Evolutionary conservation across 2,888 invertebrate species (phyloP), one percentile per base, ranked within the genome.

Genomic region (Amphimallon solstitiale): DNA sequence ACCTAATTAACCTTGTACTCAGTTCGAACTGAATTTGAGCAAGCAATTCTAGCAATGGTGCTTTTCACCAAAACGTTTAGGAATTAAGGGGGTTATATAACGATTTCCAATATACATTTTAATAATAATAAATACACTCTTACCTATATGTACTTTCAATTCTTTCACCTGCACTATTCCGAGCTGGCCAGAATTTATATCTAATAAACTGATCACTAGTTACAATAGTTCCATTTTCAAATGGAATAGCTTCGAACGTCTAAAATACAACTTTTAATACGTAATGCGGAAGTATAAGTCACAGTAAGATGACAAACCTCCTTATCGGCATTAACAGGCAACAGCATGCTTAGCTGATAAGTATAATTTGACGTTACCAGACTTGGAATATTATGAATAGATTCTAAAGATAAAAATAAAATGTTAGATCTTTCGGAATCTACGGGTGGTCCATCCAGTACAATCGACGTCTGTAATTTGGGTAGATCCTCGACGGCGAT

Each of bases 381-480:
- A 3, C 65, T 46, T 1, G 80, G 80, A 48, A 78, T 56, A 69
- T 81, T 81, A 67, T 78, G 80, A 66, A 81, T 75, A 1, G 81
- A 79, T 71, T 82, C 81, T 1, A 80, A 59, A 1, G 81, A 80
- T 34, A 80, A 68, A 63, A 74, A 74, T 6, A 80, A 35, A 54
- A 80, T 70, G 15, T 74, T 77, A 15, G 73, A 63, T 23, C 73
- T 61, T 43, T 66, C 64, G 21, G 67, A 65, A 6, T 59, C 46
- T 7, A 69, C 51, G 6, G 71, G 64, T 15, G 70, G 69, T 63
- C 73, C 72, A 43, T 75, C 72, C 7, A 76, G 69, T 0, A 66
- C 68, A 14, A 80, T 72, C 21, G 73, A 73, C 2, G 80, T 71
- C 10, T 72, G 62, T 34, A 80, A 52, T 63, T 73, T 73, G 5